A percentile compares a stretch with the other conserved stretches of the same genome.
These are phyloP conservation scores for Sialis lutaria DNA, from an alignment of 2,888 invertebrate genomes.

Conservation along the genomic window DNA sequence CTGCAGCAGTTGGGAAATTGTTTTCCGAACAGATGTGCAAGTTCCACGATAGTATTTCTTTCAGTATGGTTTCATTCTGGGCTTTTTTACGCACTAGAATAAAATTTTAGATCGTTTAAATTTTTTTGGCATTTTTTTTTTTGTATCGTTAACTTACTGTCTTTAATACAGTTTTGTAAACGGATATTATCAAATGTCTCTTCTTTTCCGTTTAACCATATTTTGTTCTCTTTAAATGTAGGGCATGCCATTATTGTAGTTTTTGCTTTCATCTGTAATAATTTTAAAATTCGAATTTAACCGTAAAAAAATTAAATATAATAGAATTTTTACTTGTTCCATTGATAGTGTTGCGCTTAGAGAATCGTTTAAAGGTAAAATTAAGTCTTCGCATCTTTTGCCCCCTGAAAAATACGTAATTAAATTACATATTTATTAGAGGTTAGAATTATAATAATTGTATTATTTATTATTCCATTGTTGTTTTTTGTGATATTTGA, in stretches of 20 bases:
- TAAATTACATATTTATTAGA: neutral
- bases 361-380: constrained; percentile 92
- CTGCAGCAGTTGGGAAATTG: constrained; percentile 97
- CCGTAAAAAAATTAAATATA: neutral
- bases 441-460: too few species aligned
- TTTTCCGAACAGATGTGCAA: constrained; percentile 76
- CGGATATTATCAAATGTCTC: constrained; percentile 55
- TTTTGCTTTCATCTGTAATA: constrained; percentile 63
- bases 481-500: too few species aligned
- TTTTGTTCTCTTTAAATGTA: constrained; percentile 51
- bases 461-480: too few species aligned
- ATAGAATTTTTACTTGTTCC: constrained; percentile 41
- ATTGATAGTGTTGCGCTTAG: constrained; percentile 80
- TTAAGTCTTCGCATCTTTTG: constrained; percentile 80
- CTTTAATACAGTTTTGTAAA: constrained; percentile 55
- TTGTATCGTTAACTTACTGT: constrained; percentile 33
- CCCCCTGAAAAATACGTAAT: constrained; percentile 50
- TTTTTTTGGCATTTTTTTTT: neutral
- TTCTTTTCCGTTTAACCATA: constrained; percentile 83
- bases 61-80: constrained; percentile 14
- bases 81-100: constrained; percentile 31
- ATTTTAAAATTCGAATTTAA: constrained; percentile 4
- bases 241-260: constrained; percentile 68
- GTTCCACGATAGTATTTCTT: constrained; percentile 44
- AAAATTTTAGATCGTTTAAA: constrained; percentile 7